phyloP scores from a whole-genome alignment of 2,797 vertebrate genomes.

The Epinephelus malabaricus region DNA sequence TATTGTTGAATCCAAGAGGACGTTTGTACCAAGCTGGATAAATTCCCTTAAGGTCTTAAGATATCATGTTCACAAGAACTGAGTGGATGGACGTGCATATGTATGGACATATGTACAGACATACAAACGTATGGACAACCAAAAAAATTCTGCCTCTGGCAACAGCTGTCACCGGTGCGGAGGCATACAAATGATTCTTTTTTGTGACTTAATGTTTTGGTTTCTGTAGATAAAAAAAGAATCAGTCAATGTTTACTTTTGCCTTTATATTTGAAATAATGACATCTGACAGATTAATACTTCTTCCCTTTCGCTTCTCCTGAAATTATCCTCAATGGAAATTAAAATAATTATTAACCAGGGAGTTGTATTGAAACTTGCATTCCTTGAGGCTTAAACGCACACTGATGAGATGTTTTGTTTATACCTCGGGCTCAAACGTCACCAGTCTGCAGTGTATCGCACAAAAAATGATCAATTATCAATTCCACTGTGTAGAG shows the following conservation, averaged over 20 bases:
- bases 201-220: neutral
- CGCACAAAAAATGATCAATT: slow-evolving; percentile 16
- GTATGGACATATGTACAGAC: too few relatives aligned
- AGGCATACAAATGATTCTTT: neutral
- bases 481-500: slow-evolving; percentile 8
- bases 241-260: neutral
- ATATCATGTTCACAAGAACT: too few relatives aligned
- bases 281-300: neutral
- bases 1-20: too few relatives aligned
- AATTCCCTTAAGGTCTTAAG: too few relatives aligned
- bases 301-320: neutral
- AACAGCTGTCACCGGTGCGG: too few relatives aligned
- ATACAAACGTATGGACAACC: too few relatives aligned
- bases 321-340: neutral
- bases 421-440: neutral
- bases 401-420: slow-evolving; percentile 14
- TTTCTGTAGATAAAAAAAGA: neutral
- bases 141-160: too few relatives aligned
- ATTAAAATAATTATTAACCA: slow-evolving; percentile 7
- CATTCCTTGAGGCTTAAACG: slow-evolving; percentile 1
- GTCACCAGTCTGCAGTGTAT: neutral
- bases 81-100: too few relatives aligned
- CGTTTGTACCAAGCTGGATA: too few relatives aligned
- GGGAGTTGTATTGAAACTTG: neutral
- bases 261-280: neutral